Evolutionary conservation across 2,888 invertebrate genomes (phyloP), one percentile per base, ranked within the genome.

Genomic region (Sarcophaga rosellei): DNA sequence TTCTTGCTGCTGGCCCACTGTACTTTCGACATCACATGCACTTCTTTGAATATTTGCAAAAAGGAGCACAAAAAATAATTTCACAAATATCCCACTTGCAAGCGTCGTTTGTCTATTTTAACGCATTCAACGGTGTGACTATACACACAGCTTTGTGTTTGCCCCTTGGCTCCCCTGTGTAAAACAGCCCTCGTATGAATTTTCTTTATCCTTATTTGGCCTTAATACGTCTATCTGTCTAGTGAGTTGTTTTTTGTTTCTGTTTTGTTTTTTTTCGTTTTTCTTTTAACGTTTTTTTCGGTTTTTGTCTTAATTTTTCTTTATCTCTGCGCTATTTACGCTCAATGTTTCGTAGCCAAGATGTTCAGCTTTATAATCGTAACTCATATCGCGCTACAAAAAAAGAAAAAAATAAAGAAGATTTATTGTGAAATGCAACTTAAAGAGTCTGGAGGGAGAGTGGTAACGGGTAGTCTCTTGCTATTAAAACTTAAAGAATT

Each of bases 301-400:
- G 8, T 76, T 72, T 63, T 47, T 77, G 62, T 74, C 69, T 81
- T 68, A 76, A 78, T 69, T 73, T 76, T 73, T 17, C 53, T 53
- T 74, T 78, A 62, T 77, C 68, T 74, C 74, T 73, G 85, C 73
- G 63, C 77, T 85, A 84, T 84, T 84, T 70, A 70, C 70, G 79
- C 75, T 80, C 63, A 81, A 78, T 81, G 68, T 81, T 85, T 77
- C 74, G 81, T 81, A 75, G 12, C 59, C 81, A 86, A 84, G 45
- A 84, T 86, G 81, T 81, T 84, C 81, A 17, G 12, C 81, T 84
- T 86, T 84, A 84, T 86, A 84, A 86, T 86, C 86, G 78, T 20
- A 35, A n/a, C 44, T 8, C 61, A 21, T 45, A 12, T 15, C 53
- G 17, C 17, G 0, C 3, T 17, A 15, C 53, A 53, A 17, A 10